phyloP scores from a whole-genome alignment of 2,113 vertebrate genomes.

The Heptranchias perlo region DNA sequence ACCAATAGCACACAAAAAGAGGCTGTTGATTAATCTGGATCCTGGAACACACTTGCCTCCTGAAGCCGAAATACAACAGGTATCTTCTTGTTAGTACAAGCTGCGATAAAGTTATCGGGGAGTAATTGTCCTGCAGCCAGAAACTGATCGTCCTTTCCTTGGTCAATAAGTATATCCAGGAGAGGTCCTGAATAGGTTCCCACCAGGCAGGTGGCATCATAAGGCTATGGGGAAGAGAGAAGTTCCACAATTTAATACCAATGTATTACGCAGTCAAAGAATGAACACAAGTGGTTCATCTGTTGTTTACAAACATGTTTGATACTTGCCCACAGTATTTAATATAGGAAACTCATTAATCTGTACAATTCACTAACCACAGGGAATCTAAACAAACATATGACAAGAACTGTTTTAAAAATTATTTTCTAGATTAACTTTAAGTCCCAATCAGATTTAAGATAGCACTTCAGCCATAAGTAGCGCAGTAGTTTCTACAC shows the following conservation, averaged over 20 bases:
- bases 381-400: background rate
- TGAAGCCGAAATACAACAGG: slow-evolving; percentile 86
- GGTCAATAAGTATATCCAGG: slow-evolving; percentile 89
- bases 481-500: background rate
- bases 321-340: background rate
- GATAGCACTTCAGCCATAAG: background rate
- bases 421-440: background rate
- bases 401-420: background rate
- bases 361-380: background rate
- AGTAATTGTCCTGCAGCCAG: slow-evolving; percentile 80
- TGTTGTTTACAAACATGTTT: background rate
- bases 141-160: slow-evolving; percentile 92
- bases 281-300: background rate
- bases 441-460: background rate
- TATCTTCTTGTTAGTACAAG: slow-evolving; percentile 81
- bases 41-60: slow-evolving; percentile 64
- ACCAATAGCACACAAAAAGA: background rate
- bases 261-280: background rate
- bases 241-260: background rate
- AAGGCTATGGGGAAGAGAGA: slow-evolving; percentile 57
- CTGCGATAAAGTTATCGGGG: slow-evolving; percentile 87
- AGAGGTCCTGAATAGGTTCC: slow-evolving; percentile 68
- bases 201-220: slow-evolving; percentile 78
- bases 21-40: background rate
- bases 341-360: background rate